These are phyloP conservation scores for Nasonia oneida DNA, from an alignment of 2,888 invertebrate species.

Conservation along the genomic window DNA sequence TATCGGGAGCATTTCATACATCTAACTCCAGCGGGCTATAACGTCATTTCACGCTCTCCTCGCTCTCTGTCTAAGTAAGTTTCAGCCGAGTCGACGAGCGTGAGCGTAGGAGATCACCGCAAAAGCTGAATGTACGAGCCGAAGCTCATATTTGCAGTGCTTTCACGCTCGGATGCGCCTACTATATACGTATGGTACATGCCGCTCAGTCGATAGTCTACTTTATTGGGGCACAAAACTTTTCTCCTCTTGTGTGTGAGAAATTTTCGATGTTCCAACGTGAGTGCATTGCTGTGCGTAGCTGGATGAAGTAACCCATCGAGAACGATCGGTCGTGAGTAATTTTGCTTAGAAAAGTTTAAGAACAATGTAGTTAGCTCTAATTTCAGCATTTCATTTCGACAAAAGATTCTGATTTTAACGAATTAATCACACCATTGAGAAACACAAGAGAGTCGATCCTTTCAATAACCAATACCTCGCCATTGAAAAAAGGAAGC, in stretches of 20 bases:
- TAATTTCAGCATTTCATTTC: no score
- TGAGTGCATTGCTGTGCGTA: no score
- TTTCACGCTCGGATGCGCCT: conserved; percentile 18
- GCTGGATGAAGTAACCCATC: no score
- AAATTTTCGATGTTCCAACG: not conserved
- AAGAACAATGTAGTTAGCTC: no score
- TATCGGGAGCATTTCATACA: conserved; percentile 63
- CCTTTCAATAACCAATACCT: not conserved
- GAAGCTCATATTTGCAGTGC: not conserved
- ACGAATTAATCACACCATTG: not conserved
- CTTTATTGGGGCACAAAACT: not conserved
- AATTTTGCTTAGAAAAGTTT: no score
- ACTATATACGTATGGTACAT: not conserved
- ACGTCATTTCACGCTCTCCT: conserved; percentile 24
- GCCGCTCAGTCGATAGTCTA: not conserved
- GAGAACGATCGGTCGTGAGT: no score
- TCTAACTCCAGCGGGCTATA: not conserved
- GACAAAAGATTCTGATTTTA: not conserved
- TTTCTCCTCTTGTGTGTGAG: not conserved
- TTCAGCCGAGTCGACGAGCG: not conserved
- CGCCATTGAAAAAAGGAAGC: not conserved
- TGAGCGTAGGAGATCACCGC: conserved; percentile 1
- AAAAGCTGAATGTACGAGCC: not conserved
- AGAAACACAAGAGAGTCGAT: not conserved
- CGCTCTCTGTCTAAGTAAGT: conserved; percentile 24